Base-by-base conservation (phyloP, 2,797 vertebrate genomes). In the Graptemys geographica region DNA sequence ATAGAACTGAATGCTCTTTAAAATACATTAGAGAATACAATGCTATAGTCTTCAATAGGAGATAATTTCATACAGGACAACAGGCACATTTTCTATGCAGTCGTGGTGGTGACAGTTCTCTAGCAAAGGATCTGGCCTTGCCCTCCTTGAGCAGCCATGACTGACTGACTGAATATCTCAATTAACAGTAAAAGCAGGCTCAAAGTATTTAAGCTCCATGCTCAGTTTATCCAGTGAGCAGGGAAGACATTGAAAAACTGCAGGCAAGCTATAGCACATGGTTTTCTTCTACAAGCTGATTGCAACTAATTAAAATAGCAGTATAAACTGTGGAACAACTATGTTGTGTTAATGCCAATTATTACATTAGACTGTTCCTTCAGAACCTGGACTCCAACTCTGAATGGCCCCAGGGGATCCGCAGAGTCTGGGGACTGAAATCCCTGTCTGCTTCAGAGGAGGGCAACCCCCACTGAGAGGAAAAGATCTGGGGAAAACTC, bases 21-120 rank as follows among this genome's bases (percentile, higher is more conserved):
- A 23, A 72, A 7, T 72, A 69, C 53, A 1, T 1, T 28, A 33
- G 44, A 19, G 37, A 1, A 4, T 0, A 3, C 0, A 1, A 2
- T 33, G 49, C 2, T 18, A 85, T 0, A 0, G 72, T 52, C 47
- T 16, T 55, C 16, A 47, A 28, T 13, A 41, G 27, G 13, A 31
- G 8, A 25, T 59, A 33, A 4, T 49, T 80, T n/a, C 0, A 1
- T 41, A 37, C 49, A 23, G 74, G 37, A 12, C n/a, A 6, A 8
- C n/a, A 5, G 44, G 11, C 86, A 53, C 4, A 3, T 31, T 9
- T 51, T 72, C 84, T 15, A 13, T 0, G 3, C 8, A 6, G 4
- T 5, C 19, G 44, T 76, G 78, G 11, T 76, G 47, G 28, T 47
- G 84, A 88, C 74, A 88, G 90, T 41, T 85, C 78, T 72, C 1